phyloP scores from a whole-genome alignment of 2,113 vertebrate species.

The Morone chrysops region DNA sequence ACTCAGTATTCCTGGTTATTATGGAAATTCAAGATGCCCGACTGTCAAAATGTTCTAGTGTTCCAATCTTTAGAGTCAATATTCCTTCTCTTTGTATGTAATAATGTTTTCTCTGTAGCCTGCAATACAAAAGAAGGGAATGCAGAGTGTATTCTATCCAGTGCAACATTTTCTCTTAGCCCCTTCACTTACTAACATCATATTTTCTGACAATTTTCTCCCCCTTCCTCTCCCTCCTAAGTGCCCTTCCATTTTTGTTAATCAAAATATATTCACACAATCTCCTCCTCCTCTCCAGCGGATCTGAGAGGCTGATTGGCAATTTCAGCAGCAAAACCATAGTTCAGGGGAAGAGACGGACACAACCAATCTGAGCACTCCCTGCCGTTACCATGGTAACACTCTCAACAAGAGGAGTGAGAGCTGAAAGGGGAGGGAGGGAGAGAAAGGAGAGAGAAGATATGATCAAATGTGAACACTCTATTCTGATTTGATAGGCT shows the following conservation, averaged over 20 bases:
- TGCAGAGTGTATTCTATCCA: constrained; percentile 28
- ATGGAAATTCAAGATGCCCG: not conserved
- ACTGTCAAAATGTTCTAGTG: not conserved
- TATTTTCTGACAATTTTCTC: constrained; percentile 52
- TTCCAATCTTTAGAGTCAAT: constrained; percentile 19
- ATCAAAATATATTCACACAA: constrained; percentile 85
- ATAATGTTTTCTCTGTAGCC: constrained; percentile 41
- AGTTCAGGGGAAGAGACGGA: constrained; percentile 70
- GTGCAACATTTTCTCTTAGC: constrained; percentile 60
- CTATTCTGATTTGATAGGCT: constrained; percentile 73
- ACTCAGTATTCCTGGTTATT: not conserved
- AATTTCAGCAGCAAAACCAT: constrained; percentile 79
- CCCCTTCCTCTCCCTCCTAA: constrained; percentile 60
- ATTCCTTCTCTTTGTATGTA: constrained; percentile 17
- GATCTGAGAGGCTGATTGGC: constrained; percentile 83
- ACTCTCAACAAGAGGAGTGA: constrained; percentile 75
- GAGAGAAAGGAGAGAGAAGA: constrained; percentile 21
- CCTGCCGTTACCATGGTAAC: constrained; percentile 80
- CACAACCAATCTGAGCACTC: constrained; percentile 70
- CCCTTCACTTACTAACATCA: constrained; percentile 41
- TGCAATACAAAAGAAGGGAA: constrained; percentile 21
- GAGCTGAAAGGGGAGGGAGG: constrained; percentile 30
- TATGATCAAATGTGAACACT: constrained; percentile 73
- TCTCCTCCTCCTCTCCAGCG: constrained; percentile 71
- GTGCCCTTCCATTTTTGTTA: constrained; percentile 79